Conservation (phyloP, 2,113 vertebrate species). For the Leucosticte australis region DNA sequence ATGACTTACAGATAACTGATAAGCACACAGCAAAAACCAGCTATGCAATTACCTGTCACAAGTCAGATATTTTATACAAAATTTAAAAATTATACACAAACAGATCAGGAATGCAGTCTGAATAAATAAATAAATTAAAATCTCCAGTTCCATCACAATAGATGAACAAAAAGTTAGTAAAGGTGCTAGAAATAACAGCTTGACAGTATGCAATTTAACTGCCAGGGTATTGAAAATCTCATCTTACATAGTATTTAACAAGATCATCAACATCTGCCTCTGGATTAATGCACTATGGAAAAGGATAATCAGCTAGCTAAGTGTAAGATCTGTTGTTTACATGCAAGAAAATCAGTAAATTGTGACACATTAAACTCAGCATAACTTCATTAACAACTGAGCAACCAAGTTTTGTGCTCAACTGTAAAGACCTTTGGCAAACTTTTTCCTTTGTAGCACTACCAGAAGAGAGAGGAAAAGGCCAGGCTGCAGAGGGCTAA, state of each 20-base stretch:
- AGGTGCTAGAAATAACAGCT: neutral
- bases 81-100: neutral
- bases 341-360: neutral
- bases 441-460: neutral
- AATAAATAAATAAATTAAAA: neutral
- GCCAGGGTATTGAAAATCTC: neutral
- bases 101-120: neutral
- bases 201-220: slow-evolving; percentile 1
- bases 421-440: neutral
- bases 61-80: neutral
- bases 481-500: neutral
- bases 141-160: neutral
- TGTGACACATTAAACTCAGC: neutral
- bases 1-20: neutral
- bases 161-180: neutral
- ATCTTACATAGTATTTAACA: slow-evolving; percentile 2
- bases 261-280: neutral
- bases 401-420: neutral
- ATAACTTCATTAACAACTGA: neutral
- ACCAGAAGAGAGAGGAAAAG: neutral
- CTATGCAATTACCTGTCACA: neutral
- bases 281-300: neutral
- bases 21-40: neutral
- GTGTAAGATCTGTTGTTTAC: neutral
- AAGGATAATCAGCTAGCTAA: neutral